These are phyloP conservation scores for Halcyon smyrnensis DNA, from an alignment of 2,797 vertebrate genomes.

Conservation along the genomic window DNA sequence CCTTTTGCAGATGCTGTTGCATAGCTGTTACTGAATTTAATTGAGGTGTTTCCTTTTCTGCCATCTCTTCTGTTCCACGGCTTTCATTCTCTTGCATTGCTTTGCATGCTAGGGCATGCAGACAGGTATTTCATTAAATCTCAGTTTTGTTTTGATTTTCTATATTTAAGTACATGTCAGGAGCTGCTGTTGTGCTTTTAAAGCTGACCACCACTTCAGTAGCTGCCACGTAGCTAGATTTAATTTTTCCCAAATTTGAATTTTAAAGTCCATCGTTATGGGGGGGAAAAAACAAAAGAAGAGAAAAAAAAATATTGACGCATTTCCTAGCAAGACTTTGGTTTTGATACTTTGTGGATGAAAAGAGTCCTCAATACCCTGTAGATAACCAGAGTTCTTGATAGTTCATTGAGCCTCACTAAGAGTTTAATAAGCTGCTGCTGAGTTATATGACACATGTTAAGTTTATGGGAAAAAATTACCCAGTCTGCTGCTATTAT, in stretches of 20 bases:
- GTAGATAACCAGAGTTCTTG: not conserved
- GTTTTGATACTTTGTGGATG: not conserved
- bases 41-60: not conserved
- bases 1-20: not conserved
- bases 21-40: not conserved
- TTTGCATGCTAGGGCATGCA: not conserved
- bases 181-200: not conserved
- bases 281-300: too few relatives aligned
- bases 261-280: not conserved
- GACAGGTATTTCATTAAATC: not conserved
- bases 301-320: not conserved
- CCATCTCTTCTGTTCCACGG: not conserved
- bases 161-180: not conserved
- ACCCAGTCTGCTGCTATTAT: not conserved
- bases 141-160: not conserved
- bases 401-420: not conserved
- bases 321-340: not conserved
- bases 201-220: not conserved
- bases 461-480: not conserved
- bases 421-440: conserved; percentile 26
- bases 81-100: not conserved
- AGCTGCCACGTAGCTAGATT: not conserved
- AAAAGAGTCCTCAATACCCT: not conserved
- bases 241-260: not conserved
- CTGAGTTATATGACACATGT: conserved; percentile 4